phyloP scores from a whole-genome alignment of 2,888 invertebrate genomes.

The Amorpha juglandis region DNA sequence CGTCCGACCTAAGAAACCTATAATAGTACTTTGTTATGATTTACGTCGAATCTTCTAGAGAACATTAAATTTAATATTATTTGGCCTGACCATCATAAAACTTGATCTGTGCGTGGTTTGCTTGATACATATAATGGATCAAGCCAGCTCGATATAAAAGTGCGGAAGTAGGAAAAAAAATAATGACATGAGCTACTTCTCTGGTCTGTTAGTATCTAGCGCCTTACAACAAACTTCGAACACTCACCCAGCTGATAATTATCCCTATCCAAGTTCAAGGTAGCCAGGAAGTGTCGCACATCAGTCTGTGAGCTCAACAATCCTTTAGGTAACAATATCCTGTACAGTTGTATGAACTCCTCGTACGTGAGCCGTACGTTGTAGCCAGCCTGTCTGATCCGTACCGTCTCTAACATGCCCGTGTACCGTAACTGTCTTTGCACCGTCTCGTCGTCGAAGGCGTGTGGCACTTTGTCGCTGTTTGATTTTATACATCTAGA shows the following conservation, averaged over 20 bases:
- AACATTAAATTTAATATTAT: too few relatives aligned
- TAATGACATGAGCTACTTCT: too few relatives aligned
- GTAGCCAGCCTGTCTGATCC: slow-evolving; percentile 97
- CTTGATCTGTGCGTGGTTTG: too few relatives aligned
- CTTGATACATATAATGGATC: too few relatives aligned
- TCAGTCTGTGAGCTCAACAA: slow-evolving; percentile 93
- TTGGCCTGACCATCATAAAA: too few relatives aligned
- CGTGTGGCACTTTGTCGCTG: slow-evolving; percentile 95
- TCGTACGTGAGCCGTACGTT: slow-evolving; percentile 96
- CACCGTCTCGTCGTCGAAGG: slow-evolving; percentile 96
- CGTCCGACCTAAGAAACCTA: too few relatives aligned
- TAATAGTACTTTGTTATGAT: too few relatives aligned
- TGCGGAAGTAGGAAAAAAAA: too few relatives aligned
- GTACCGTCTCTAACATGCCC: slow-evolving; percentile 98
- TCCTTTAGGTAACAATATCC: slow-evolving; percentile 95
- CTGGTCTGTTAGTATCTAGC: too few relatives aligned
- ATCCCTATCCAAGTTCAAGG: slow-evolving; percentile 92
- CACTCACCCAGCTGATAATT: slow-evolving; percentile 93
- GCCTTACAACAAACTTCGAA: too few relatives aligned
- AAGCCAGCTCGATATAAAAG: too few relatives aligned
- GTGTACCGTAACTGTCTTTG: slow-evolving; percentile 95
- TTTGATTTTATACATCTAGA: slow-evolving; percentile 97
- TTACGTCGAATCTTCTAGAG: too few relatives aligned
- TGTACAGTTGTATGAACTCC: slow-evolving; percentile 96
- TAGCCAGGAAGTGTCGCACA: slow-evolving; percentile 92